Conservation (phyloP, 2,888 invertebrate genomes). For the Formica aserva region DNA sequence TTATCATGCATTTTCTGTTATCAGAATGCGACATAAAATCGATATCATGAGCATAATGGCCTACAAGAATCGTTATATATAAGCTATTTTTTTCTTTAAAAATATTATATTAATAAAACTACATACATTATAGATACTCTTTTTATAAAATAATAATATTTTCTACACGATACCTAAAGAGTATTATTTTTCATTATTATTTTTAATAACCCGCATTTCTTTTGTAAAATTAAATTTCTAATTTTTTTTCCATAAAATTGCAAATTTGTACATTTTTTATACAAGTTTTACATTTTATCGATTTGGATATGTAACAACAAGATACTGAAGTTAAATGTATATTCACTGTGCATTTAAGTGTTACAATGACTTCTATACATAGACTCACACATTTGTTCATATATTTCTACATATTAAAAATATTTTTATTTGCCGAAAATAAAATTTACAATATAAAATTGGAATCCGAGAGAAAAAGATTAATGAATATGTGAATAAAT, state of each 20-base stretch:
- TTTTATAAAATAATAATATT: not conserved
- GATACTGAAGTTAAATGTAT: not conserved
- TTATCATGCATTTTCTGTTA: not conserved
- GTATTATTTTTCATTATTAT: not conserved
- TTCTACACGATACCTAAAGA: not conserved
- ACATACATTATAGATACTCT: not conserved
- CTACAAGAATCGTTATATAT: not conserved
- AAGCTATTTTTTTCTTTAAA: not conserved
- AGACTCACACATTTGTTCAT: not conserved
- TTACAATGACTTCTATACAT: not conserved
- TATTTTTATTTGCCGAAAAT: not conserved
- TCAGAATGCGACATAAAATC: not conserved
- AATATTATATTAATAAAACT: not conserved
- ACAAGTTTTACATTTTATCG: not conserved
- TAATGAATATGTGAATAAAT: not conserved
- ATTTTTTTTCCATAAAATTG: not conserved
- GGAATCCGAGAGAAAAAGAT: not conserved
- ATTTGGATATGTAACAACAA: not conserved
- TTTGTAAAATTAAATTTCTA: not conserved
- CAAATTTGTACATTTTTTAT: no score
- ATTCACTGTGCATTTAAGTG: not conserved
- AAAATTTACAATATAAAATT: not conserved
- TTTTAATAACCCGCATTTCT: not conserved
- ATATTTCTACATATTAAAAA: not conserved
- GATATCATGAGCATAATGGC: not conserved